Conservation (phyloP, 1,140 invertebrate genomes). For the Caenorhabditis inopinata region DNA sequence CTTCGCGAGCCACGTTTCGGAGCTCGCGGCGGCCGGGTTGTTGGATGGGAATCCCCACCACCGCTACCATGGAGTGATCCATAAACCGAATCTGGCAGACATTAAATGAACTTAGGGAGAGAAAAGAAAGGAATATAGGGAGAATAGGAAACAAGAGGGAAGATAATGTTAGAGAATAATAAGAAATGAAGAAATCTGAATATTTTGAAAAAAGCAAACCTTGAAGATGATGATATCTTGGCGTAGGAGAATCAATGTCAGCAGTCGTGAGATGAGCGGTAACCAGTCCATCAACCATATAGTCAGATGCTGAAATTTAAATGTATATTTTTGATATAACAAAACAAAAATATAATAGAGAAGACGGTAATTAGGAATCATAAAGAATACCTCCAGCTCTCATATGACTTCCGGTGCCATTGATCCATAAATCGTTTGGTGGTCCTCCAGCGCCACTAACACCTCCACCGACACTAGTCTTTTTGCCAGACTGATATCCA, state of each 20-base stretch:
- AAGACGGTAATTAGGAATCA: too few relatives aligned
- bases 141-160: conserved; percentile 1
- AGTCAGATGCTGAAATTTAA: conserved; percentile 39
- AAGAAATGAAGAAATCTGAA: background rate
- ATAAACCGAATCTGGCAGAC: conserved; percentile 38
- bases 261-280: conserved; percentile 32
- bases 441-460: background rate
- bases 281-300: conserved; percentile 40
- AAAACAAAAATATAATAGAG: too few relatives aligned
- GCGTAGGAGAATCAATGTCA: conserved; percentile 54
- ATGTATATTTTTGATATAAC: background rate
- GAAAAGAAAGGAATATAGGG: background rate
- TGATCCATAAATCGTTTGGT: conserved; percentile 43
- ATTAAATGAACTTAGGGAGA: background rate
- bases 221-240: conserved; percentile 58
- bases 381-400: conserved; percentile 32
- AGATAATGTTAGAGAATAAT: background rate
- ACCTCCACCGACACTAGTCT: conserved; percentile 37
- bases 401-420: conserved; percentile 33
- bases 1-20: conserved; percentile 4
- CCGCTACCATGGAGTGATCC: background rate
- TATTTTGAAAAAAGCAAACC: conserved; percentile 41
- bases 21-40: conserved; percentile 9
- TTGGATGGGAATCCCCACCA: background rate
- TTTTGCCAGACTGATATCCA: conserved; percentile 16